Evolutionary conservation across 2,797 vertebrate species (phyloP).

Genomic region (Sciurus vulgaris): DNA sequence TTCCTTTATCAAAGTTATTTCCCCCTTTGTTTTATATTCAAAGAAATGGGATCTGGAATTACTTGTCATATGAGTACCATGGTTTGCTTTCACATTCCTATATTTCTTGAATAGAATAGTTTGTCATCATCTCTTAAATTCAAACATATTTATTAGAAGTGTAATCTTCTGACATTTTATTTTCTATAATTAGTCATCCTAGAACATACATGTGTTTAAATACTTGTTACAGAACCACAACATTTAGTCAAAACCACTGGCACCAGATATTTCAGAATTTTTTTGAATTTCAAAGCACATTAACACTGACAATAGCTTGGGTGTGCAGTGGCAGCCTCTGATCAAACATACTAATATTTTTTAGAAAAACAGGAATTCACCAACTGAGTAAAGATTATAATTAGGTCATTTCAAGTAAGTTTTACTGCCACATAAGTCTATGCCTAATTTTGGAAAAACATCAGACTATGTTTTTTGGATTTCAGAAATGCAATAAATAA

Average conservation of each 20-base stretch:
- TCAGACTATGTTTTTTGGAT: neutral
- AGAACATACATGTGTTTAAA: neutral
- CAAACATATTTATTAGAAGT: conserved; percentile 3
- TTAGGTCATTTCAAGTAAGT: neutral
- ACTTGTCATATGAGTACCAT: neutral
- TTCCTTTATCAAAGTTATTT: neutral
- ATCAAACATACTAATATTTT: conserved; percentile 42
- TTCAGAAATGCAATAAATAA: conserved; percentile 11
- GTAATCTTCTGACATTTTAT: neutral
- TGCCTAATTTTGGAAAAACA: conserved; percentile 23
- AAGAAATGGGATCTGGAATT: neutral
- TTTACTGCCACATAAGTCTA: conserved; percentile 35
- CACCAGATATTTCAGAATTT: conserved; percentile 18
- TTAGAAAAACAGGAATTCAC: conserved; percentile 42
- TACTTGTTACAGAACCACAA: conserved; percentile 5
- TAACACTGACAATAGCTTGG: neutral
- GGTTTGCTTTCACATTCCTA: neutral
- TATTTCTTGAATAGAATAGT: conserved; percentile 15
- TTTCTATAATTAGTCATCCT: conserved; percentile 38
- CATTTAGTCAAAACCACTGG: neutral
- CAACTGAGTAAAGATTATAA: neutral
- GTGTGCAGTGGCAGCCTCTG: neutral
- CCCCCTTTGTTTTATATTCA: neutral
- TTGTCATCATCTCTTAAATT: conserved; percentile 29
- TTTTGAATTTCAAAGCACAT: conserved; percentile 27